Conservation (phyloP, 2,113 vertebrate species). For the Trematomus loennbergii region DNA sequence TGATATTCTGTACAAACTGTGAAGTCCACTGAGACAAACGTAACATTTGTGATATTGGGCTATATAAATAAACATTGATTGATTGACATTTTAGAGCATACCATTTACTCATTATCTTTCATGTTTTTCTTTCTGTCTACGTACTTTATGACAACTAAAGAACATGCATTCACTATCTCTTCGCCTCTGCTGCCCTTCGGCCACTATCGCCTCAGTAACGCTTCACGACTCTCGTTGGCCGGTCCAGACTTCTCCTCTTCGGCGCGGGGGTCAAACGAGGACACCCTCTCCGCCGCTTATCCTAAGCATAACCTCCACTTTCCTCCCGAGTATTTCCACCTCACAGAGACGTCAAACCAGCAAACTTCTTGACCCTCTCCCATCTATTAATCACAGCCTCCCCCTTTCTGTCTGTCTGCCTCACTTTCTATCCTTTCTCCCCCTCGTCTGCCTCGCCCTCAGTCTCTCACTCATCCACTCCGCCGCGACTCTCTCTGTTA, state of each 20-base stretch:
- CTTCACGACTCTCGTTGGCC: conserved; percentile 8
- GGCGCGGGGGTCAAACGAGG: neutral
- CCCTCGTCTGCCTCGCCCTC: conserved; percentile 12
- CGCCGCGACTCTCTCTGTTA: conserved; percentile 36
- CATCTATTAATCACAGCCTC: conserved; percentile 35
- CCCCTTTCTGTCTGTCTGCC: conserved; percentile 15
- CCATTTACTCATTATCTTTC: neutral
- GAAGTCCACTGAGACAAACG: too few relatives aligned
- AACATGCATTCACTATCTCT: neutral
- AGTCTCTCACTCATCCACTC: conserved; percentile 21
- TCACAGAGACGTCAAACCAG: neutral
- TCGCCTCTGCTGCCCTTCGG: neutral
- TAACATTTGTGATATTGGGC: too few relatives aligned
- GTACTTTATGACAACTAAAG: neutral
- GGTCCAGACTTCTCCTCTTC: neutral
- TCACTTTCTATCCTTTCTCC: conserved; percentile 23
- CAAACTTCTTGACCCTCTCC: neutral
- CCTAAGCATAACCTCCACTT: neutral
- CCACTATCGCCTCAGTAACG: neutral
- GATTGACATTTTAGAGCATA: neutral
- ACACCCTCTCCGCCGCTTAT: neutral
- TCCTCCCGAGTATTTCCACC: neutral
- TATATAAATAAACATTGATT: too few relatives aligned
- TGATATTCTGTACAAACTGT: too few relatives aligned
- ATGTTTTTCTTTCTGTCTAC: neutral